Evolutionary conservation across 2,888 invertebrate species (phyloP).

Genomic region (Strigamia transsilvanica): DNA sequence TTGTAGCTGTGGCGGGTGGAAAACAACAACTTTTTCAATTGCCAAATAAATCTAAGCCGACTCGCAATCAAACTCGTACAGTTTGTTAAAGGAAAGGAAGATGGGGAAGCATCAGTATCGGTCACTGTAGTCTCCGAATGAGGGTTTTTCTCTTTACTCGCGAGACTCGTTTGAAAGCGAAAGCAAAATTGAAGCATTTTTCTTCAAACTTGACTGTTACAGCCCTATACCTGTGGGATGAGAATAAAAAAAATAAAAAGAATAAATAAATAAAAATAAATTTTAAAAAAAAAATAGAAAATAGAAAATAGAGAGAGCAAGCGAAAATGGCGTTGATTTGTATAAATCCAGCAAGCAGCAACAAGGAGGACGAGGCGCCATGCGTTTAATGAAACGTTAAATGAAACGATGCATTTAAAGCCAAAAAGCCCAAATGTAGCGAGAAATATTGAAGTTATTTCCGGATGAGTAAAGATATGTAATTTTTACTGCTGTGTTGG

Average conservation of each 20-base stretch:
- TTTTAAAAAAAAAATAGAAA: background rate
- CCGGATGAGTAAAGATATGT: slow-evolving; percentile 48
- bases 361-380: slow-evolving; percentile 13
- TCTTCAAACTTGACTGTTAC: slow-evolving; percentile 19
- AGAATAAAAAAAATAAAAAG: background rate
- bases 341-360: background rate
- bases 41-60: slow-evolving; percentile 36
- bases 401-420: slow-evolving; percentile 47
- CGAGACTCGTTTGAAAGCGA: slow-evolving; percentile 31
- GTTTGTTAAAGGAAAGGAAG: slow-evolving; percentile 20
- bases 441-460: slow-evolving; percentile 47
- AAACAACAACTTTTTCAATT: slow-evolving; percentile 44
- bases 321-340: background rate
- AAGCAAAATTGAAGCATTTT: slow-evolving; percentile 38
- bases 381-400: slow-evolving; percentile 44
- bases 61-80: slow-evolving; percentile 16
- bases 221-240: background rate
- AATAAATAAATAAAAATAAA: background rate
- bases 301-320: background rate
- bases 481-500: slow-evolving; percentile 45
- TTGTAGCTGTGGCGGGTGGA: background rate
- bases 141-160: slow-evolving; percentile 21
- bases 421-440: slow-evolving; percentile 44
- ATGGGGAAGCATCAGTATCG: slow-evolving; percentile 5
- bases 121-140: slow-evolving; percentile 30